Conservation (phyloP, 2,113 vertebrate species). For the Onychostruthus taczanowskii region DNA sequence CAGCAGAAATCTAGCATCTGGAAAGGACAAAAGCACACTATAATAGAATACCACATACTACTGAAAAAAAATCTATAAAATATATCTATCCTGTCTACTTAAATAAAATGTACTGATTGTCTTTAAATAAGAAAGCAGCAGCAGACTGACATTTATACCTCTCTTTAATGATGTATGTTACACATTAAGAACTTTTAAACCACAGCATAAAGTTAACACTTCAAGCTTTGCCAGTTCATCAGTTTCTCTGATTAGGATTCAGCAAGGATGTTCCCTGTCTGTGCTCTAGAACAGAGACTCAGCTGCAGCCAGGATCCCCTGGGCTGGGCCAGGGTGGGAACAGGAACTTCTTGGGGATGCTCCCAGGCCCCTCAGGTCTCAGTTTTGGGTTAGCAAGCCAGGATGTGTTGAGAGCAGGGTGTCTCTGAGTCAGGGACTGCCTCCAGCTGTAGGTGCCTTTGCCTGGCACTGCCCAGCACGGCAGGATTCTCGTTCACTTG, state of each 20-base stretch:
- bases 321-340: background rate
- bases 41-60: background rate
- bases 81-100: background rate
- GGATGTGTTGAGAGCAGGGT: fast-evolving
- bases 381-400: background rate
- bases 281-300: background rate
- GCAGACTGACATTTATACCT: background rate
- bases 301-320: background rate
- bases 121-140: background rate
- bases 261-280: background rate
- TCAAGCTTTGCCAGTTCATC: background rate
- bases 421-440: background rate
- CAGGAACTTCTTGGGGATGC: fast-evolving
- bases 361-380: background rate
- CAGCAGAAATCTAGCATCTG: background rate
- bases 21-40: background rate
- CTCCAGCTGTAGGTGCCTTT: background rate
- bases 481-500: background rate
- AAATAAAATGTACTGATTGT: background rate
- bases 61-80: background rate
- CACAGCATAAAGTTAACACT: background rate
- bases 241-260: background rate
- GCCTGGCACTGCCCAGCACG: background rate
- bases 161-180: background rate
- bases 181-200: background rate